Conservation (phyloP, 2,113 vertebrate genomes). For the Syngnathus typhle region DNA sequence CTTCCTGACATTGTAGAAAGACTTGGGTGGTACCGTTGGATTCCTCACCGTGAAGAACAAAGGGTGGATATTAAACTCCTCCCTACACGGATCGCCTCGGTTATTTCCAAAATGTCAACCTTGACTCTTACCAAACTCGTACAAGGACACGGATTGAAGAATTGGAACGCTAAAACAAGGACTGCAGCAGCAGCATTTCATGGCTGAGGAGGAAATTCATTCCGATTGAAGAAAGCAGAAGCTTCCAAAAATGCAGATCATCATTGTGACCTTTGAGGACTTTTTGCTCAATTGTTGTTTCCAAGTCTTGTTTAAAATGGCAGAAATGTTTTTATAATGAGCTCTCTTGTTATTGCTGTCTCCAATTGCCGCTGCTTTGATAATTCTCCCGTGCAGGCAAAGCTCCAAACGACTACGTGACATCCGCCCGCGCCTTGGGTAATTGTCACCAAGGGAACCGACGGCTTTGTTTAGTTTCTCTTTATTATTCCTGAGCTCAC, state of each 20-base stretch:
- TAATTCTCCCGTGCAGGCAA: conserved; percentile 67
- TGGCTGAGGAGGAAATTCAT: too few relatives aligned
- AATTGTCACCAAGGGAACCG: conserved; percentile 78
- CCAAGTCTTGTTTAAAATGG: neutral
- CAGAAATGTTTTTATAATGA: conserved; percentile 4
- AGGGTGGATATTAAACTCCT: neutral
- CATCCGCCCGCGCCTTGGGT: conserved; percentile 68
- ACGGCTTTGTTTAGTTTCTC: conserved; percentile 49
- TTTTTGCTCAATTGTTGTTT: neutral
- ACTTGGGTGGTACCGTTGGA: neutral
- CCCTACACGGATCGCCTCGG: neutral
- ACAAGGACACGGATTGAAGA: too few relatives aligned
- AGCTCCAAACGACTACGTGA: conserved; percentile 69
- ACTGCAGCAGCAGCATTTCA: too few relatives aligned
- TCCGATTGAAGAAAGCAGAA: too few relatives aligned
- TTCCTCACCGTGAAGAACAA: neutral
- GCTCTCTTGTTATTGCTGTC: neutral
- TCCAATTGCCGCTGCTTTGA: conserved; percentile 56
- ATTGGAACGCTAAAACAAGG: too few relatives aligned
- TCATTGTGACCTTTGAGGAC: too few relatives aligned
- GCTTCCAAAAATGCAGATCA: too few relatives aligned
- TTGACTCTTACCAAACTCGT: neutral
- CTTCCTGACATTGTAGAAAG: neutral
- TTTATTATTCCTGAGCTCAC: conserved; percentile 13
- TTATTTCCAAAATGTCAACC: neutral